A percentile compares a stretch with the other conserved stretches of the same genome.
Evolutionary conservation across 53 echinoderm and acorn worm species (phyloP).

Genomic region (Zoroaster sp.): DNA sequence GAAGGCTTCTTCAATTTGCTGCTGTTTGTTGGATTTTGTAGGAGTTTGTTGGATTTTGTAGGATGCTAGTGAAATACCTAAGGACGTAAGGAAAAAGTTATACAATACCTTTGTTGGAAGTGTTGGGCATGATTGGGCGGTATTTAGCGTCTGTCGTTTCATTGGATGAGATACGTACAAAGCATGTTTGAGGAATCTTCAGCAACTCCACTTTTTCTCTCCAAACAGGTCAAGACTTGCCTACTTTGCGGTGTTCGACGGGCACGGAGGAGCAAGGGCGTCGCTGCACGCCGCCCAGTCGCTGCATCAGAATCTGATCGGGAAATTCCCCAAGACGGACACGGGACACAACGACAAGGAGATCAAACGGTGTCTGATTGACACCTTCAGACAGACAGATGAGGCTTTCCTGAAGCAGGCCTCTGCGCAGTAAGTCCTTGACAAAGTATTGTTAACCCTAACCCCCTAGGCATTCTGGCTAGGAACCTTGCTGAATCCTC

Average conservation of each 20-base stretch:
- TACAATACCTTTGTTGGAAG: too few relatives aligned
- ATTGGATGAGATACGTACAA: too few relatives aligned
- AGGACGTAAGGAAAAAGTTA: too few relatives aligned
- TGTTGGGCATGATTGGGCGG: too few relatives aligned
- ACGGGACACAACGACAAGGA: conserved; percentile 79
- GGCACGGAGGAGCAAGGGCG: conserved; percentile 84
- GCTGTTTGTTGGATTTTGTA: too few relatives aligned
- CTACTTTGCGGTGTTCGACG: conserved; percentile 95
- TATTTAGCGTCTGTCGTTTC: too few relatives aligned
- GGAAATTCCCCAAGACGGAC: conserved; percentile 75
- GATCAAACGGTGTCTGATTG: conserved; percentile 87
- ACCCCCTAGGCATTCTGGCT: too few relatives aligned
- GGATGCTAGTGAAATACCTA: too few relatives aligned
- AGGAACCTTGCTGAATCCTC: too few relatives aligned
- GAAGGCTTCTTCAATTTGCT: too few relatives aligned
- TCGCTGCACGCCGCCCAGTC: conserved; percentile 74
- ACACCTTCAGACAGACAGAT: conserved; percentile 86
- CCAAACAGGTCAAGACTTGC: conserved; percentile 74
- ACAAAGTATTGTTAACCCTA: neutral
- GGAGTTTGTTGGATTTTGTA: too few relatives aligned
- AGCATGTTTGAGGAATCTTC: too few relatives aligned
- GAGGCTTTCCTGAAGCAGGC: conserved; percentile 94
- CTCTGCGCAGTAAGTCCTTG: conserved; percentile 70
- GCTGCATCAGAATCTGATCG: conserved; percentile 72
- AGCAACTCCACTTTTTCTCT: neutral